phyloP scores from a whole-genome alignment of 2,797 vertebrate species.

The Discoglossus pictus region DNA sequence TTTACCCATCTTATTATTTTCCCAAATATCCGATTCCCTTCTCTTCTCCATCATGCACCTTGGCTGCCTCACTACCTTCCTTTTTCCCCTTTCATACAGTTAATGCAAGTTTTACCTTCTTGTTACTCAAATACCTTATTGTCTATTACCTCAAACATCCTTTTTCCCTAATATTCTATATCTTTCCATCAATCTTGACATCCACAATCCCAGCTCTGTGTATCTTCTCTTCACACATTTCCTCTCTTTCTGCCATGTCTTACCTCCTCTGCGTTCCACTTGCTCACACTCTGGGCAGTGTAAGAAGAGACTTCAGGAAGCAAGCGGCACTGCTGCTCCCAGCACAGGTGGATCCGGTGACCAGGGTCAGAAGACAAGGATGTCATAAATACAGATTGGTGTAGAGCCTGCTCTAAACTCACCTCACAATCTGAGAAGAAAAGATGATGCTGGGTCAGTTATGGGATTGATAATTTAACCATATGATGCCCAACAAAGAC shows the following conservation, averaged over 20 bases:
- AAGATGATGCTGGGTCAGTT: too few relatives aligned
- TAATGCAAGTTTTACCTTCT: too few relatives aligned
- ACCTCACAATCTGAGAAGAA: constrained; percentile 57
- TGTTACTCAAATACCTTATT: too few relatives aligned
- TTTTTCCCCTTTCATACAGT: rapidly evolving
- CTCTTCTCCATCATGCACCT: too few relatives aligned
- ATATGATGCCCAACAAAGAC: too few relatives aligned
- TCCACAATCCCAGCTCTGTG: rapidly evolving
- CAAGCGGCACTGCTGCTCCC: constrained; percentile 91
- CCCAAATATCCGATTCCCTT: too few relatives aligned
- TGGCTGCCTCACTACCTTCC: not conserved
- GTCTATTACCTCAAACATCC: too few relatives aligned
- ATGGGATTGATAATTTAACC: too few relatives aligned
- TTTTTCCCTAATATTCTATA: too few relatives aligned
- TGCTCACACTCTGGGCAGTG: constrained; percentile 84
- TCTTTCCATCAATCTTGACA: too few relatives aligned
- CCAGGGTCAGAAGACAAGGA: constrained; percentile 75
- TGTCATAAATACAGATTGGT: constrained; percentile 88
- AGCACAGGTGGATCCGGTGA: constrained; percentile 79
- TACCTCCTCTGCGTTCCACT: constrained; percentile 90
- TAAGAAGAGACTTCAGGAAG: constrained; percentile 87
- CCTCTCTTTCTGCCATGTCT: constrained; percentile 39
- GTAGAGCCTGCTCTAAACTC: constrained; percentile 85
- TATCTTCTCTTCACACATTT: not conserved
- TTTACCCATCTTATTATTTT: too few relatives aligned